Conservation (phyloP, 2,888 invertebrate species). For the Allophyes oxyacanthae region DNA sequence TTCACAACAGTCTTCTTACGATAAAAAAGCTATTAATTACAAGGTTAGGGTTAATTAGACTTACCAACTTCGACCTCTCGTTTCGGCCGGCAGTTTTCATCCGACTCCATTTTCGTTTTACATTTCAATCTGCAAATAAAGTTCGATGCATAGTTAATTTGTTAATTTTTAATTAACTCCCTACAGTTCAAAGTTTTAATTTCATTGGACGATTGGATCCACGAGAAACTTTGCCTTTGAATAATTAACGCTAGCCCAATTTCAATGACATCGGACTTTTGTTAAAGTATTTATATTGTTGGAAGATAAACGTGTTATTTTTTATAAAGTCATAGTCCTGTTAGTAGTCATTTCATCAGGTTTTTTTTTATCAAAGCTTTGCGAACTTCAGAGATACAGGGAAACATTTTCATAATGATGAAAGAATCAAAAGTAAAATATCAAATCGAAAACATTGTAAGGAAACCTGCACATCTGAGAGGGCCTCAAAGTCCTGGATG, state of each 20-base stretch:
- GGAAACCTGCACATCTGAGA: too few relatives aligned
- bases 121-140: constrained; percentile 77
- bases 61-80: constrained; percentile 73
- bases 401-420: too few relatives aligned
- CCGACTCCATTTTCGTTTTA: constrained; percentile 76
- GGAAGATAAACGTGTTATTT: too few relatives aligned
- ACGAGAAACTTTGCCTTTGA: constrained; percentile 20
- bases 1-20: too few relatives aligned
- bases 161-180: constrained; percentile 13
- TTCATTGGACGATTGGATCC: constrained; percentile 10
- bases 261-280: constrained; percentile 2
- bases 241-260: constrained; percentile 24
- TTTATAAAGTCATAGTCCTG: too few relatives aligned
- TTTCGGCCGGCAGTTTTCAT: constrained; percentile 75
- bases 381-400: too few relatives aligned
- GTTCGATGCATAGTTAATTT: constrained; percentile 17
- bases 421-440: too few relatives aligned
- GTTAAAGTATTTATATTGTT: constrained; percentile 4
- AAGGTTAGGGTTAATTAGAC: constrained; percentile 43
- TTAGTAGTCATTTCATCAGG: too few relatives aligned
- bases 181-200: constrained; percentile 15
- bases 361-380: too few relatives aligned
- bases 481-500: too few relatives aligned
- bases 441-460: too few relatives aligned
- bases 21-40: background rate